Percentiles rank a stretch among this genome's conserved stretches.
phyloP scores from a whole-genome alignment of 2,113 vertebrate genomes.

The Pelodiscus sinensis region DNA sequence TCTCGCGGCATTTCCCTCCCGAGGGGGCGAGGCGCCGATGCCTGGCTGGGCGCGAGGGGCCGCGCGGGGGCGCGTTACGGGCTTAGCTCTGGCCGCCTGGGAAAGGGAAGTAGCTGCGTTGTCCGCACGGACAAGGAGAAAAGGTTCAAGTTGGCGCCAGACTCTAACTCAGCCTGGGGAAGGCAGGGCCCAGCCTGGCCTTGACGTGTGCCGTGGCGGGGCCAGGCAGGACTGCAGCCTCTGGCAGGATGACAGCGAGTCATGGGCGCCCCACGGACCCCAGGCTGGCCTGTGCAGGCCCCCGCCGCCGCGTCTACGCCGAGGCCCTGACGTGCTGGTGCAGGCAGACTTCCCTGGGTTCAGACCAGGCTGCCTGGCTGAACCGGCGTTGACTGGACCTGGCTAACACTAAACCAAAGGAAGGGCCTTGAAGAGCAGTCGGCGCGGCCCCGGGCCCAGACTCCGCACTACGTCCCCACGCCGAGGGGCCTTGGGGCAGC shows the following conservation, averaged over 20 bases:
- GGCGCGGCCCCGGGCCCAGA: background rate
- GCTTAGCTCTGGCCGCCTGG: background rate
- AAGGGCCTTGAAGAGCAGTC: background rate
- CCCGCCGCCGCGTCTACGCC: no score
- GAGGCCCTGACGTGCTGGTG: no score
- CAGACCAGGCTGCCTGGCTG: background rate
- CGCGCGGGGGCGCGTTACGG: background rate
- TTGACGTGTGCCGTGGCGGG: no score
- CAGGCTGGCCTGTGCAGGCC: no score
- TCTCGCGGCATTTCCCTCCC: background rate
- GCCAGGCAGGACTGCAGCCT: no score
- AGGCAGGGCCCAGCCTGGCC: background rate
- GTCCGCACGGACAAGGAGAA: background rate
- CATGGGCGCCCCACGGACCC: no score
- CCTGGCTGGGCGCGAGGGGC: background rate
- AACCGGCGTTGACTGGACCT: background rate
- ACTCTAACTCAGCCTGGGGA: background rate
- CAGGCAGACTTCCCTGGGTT: background rate
- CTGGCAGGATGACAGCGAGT: no score
- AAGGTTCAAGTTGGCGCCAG: background rate
- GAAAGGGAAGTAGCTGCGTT: background rate
- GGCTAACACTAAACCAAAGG: background rate
- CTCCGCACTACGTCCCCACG: background rate
- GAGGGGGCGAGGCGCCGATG: background rate
- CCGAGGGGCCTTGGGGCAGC: background rate